Base-by-base conservation (phyloP, 2,888 invertebrate species). In the Oxytorus armatus region DNA sequence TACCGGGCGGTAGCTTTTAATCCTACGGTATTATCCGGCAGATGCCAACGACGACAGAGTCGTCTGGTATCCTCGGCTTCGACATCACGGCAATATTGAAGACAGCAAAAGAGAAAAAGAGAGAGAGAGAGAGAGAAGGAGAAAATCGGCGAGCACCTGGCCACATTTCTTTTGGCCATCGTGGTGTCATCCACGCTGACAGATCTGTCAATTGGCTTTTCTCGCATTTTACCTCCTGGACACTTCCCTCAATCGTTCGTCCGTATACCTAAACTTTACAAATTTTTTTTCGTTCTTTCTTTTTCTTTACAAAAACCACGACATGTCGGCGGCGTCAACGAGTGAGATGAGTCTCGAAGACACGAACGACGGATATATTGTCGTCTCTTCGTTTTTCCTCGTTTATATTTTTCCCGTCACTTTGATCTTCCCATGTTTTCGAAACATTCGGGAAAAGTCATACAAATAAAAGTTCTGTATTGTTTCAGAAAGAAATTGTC, bases 171-270 rank as follows among this genome's bases (percentile, higher is more conserved):
- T 80, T 83, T 85, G 82, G 81, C 85, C 82, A 79, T 81, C 85
- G 84, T 85, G 90, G 91, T 91, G 91, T 91, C 91, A 91, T 91
- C 91, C 90, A 86, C 85, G 83, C 87, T 91, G 91, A 91, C 91
- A 86, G 89, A 90, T 91, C 88, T 88, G 90, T 91, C 91, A 90
- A 89, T 90, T 87, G 88, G 86, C 87, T 87, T 81, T 83, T 83
- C 70, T 66, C 53, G 23, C 36, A 47, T 44, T 42, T 63, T 63
- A 55, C 55, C 44, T 77, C 79, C 82, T 66, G 84, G 84, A 84
- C 84, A 83, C 74, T 76, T 81, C 57, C 79, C 49, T 63, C 66
- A 61, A 55, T 49, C 70, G 70, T 61, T 65, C 59, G 21, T 66
- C 59, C 36, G 61, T 44, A 42, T 61, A 18, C 44, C 49, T 51